phyloP scores from a whole-genome alignment of 2,113 vertebrate species.

The Eonycteris spelaea region DNA sequence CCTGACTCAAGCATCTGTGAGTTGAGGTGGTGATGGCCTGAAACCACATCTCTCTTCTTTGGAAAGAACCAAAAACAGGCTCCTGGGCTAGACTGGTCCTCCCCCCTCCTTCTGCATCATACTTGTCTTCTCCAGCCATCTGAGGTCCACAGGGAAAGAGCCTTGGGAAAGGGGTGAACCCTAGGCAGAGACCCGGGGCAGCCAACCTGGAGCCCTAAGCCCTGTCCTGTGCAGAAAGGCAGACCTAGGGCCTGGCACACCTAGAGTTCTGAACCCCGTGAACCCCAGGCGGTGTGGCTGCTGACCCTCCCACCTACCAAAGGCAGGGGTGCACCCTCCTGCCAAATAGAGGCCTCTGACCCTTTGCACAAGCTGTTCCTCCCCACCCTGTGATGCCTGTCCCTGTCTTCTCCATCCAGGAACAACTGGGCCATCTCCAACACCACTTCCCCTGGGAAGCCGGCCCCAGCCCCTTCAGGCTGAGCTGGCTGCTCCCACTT shows the following conservation, averaged over 20 bases:
- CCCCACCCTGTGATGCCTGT: neutral
- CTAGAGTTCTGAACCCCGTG: neutral
- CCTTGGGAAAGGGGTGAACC: neutral
- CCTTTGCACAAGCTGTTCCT: neutral
- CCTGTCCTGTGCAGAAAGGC: neutral
- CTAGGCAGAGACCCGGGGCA: neutral
- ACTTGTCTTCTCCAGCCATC: neutral
- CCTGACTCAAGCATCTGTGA: neutral
- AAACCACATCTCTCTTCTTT: neutral
- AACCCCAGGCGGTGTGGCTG: neutral
- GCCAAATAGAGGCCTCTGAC: rapidly evolving
- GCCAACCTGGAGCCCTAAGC: neutral
- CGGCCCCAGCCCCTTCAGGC: neutral
- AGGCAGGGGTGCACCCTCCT: neutral
- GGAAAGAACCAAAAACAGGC: neutral
- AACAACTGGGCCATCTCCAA: neutral
- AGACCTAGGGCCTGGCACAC: neutral
- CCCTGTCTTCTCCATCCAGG: neutral
- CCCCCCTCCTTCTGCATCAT: neutral
- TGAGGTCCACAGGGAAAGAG: neutral
- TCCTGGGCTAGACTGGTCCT: neutral
- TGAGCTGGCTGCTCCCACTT: neutral
- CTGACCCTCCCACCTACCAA: neutral
- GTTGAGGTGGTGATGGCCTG: neutral
- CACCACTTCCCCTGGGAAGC: neutral